Conservation (phyloP, 2,113 vertebrate species). For the Psilopsiagon aurifrons region DNA sequence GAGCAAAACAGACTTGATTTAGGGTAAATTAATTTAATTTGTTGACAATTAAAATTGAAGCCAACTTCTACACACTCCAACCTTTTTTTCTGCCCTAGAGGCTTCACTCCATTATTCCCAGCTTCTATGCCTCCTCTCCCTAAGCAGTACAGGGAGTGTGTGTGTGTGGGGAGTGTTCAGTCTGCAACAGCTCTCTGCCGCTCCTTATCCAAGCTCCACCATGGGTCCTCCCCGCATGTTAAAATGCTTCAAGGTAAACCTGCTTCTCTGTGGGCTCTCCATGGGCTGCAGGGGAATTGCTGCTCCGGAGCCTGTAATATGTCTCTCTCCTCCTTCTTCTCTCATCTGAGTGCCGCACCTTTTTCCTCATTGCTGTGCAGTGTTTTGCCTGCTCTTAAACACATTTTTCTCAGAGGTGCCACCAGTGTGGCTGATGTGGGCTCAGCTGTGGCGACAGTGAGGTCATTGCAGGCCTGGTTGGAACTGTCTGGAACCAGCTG, state of each 20-base stretch:
- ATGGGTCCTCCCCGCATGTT: not conserved
- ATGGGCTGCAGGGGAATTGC: not conserved
- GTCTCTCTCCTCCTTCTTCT: not conserved
- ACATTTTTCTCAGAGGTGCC: not conserved
- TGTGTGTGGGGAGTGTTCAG: accelerated
- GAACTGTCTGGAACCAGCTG: not conserved
- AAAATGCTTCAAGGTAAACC: not conserved
- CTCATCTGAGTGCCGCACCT: not conserved
- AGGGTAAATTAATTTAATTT: not conserved
- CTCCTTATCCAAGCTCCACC: not conserved
- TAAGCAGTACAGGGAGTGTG: too few relatives aligned
- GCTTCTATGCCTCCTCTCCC: not conserved
- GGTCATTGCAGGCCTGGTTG: not conserved
- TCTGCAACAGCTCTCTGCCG: not conserved
- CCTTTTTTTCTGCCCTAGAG: too few relatives aligned
- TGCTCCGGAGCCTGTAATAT: not conserved
- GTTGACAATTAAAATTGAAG: not conserved
- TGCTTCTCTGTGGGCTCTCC: not conserved
- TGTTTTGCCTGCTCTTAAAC: not conserved
- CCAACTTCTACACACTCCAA: not conserved
- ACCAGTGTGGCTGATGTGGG: not conserved
- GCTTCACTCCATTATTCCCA: not conserved
- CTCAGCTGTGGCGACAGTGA: not conserved
- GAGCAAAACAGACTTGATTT: not conserved
- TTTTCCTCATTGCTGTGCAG: not conserved